These are phyloP conservation scores for Odontothrips loti DNA, from an alignment of 2,888 invertebrate genomes.

Conservation along the genomic window DNA sequence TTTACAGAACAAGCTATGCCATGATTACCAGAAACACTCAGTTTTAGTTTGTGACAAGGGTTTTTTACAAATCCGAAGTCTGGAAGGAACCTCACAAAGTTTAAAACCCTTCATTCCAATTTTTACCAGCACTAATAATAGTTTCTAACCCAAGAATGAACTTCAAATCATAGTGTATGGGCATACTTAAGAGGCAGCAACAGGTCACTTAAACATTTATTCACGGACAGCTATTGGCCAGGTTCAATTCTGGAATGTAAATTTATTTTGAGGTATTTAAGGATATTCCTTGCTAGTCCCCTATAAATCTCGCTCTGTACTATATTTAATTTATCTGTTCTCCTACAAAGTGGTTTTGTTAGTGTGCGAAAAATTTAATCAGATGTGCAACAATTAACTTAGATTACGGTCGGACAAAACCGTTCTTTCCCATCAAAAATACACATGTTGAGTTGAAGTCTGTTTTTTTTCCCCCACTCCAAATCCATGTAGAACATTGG, in stretches of 20 bases:
- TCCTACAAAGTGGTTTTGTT: background rate
- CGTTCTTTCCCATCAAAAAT: background rate
- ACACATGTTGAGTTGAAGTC: background rate
- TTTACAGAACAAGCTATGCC: background rate
- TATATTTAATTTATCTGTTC: background rate
- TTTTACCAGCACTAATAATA: background rate
- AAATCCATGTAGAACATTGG: too few species aligned
- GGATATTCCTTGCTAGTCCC: background rate
- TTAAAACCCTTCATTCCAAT: background rate
- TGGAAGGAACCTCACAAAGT: background rate
- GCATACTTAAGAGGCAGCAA: background rate
- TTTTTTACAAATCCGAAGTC: background rate
- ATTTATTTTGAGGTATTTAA: background rate
- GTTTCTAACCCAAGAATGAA: too few species aligned
- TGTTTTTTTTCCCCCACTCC: background rate
- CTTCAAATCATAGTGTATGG: background rate
- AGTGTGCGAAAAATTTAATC: background rate
- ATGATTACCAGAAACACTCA: background rate
- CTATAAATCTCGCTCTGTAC: background rate
- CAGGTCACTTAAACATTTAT: background rate
- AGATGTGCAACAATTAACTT: background rate
- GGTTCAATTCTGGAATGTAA: background rate
- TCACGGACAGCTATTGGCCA: background rate
- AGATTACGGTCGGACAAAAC: too few species aligned
- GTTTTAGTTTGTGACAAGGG: background rate